phyloP scores from a whole-genome alignment of 2,113 vertebrate genomes.

The Pteropus alecto region DNA sequence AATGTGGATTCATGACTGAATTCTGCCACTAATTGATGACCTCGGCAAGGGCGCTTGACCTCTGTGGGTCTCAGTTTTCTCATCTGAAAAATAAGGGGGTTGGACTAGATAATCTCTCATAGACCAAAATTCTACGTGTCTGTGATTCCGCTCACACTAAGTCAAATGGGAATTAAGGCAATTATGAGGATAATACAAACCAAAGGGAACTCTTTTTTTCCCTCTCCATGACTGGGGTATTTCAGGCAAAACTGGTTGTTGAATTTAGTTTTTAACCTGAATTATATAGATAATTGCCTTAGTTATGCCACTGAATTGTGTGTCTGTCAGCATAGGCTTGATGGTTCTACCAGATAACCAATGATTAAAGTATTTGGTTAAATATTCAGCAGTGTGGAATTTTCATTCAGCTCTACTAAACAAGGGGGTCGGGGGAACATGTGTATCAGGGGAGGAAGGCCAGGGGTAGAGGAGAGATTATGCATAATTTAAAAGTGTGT shows the following conservation, averaged over 20 bases:
- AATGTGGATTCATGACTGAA: background rate
- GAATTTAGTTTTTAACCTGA: constrained; percentile 55
- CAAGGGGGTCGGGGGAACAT: background rate
- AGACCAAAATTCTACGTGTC: constrained; percentile 43
- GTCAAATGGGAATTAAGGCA: constrained; percentile 49
- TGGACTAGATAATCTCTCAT: constrained; percentile 25
- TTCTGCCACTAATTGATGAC: background rate
- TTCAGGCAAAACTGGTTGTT: constrained; percentile 63
- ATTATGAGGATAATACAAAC: constrained; percentile 12
- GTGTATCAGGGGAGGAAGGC: background rate
- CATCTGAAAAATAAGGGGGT: constrained; percentile 33
- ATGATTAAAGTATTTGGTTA: constrained; percentile 68
- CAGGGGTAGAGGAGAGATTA: background rate
- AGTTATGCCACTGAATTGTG: constrained; percentile 49
- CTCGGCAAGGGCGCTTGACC: background rate
- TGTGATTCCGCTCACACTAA: constrained; percentile 25
- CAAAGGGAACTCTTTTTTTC: background rate
- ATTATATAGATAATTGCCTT: constrained; percentile 55
- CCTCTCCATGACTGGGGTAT: constrained; percentile 1
- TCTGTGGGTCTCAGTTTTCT: constrained; percentile 26
- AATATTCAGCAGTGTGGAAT: constrained; percentile 53
- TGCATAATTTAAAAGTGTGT: constrained; percentile 50
- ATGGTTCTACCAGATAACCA: constrained; percentile 56
- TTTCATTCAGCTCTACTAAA: constrained; percentile 1
- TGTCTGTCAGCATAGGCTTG: constrained; percentile 61